These are phyloP conservation scores for Aporophyla nigra DNA, from an alignment of 2,888 invertebrate genomes.

Conservation along the genomic window DNA sequence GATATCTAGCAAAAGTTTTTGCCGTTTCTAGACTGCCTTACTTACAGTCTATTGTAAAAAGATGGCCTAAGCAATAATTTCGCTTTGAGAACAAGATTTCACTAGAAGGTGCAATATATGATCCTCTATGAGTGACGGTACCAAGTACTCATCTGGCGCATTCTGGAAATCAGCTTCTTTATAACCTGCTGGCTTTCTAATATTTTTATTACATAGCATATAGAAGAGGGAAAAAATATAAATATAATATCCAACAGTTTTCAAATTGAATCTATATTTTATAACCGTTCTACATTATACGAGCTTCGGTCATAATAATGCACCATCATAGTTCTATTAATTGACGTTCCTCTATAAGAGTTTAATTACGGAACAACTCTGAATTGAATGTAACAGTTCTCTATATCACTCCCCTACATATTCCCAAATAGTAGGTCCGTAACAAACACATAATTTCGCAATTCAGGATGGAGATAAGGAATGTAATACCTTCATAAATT, in stretches of 20 bases:
- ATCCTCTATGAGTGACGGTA: too few relatives aligned
- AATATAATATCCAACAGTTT: not conserved
- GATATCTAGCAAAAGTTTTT: conserved; percentile 55
- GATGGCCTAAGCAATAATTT: too few relatives aligned
- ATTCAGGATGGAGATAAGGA: conserved; percentile 64
- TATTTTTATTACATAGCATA: not conserved
- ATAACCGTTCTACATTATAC: not conserved
- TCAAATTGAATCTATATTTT: not conserved
- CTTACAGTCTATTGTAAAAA: not conserved
- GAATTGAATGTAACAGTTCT: conserved; percentile 16
- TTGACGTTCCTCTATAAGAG: not conserved
- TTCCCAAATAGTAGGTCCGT: conserved; percentile 45
- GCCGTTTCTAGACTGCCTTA: not conserved
- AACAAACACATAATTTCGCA: conserved; percentile 58
- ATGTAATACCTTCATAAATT: conserved; percentile 72
- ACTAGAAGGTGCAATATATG: not conserved
- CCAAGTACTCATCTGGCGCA: not conserved
- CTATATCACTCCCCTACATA: conserved; percentile 15
- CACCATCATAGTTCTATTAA: not conserved
- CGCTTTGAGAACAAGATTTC: not conserved
- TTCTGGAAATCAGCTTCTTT: not conserved
- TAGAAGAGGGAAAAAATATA: too few relatives aligned
- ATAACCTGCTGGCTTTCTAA: not conserved
- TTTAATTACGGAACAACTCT: conserved; percentile 33
- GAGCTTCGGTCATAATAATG: not conserved